These are phyloP conservation scores for Leptinotarsa juncta DNA, from an alignment of 2,888 invertebrate genomes.

Conservation along the genomic window DNA sequence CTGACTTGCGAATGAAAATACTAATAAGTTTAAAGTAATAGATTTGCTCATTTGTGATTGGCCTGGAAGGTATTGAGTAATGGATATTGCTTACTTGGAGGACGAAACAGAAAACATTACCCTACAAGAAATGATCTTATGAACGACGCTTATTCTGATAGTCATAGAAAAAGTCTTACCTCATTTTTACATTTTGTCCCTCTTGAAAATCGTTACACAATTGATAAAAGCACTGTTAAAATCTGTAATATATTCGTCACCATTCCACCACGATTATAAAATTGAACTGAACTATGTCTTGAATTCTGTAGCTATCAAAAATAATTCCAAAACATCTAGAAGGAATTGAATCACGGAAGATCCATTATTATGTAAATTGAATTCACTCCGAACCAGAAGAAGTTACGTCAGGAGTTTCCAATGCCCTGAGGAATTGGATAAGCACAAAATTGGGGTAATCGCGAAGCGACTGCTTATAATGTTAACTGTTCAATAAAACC, in stretches of 20 bases:
- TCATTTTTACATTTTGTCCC: too few relatives aligned
- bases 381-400: conserved; percentile 4
- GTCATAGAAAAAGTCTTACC: too few relatives aligned
- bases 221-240: too few relatives aligned
- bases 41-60: too few relatives aligned
- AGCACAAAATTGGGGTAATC: conserved; percentile 17
- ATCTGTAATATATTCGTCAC: neutral
- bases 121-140: too few relatives aligned
- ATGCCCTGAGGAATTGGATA: conserved; percentile 21
- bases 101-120: too few relatives aligned
- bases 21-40: too few relatives aligned
- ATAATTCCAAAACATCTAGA: neutral
- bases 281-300: neutral
- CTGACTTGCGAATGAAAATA: too few relatives aligned
- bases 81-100: too few relatives aligned
- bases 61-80: too few relatives aligned
- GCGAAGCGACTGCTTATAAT: neutral
- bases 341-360: conserved; percentile 2
- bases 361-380: conserved; percentile 22
- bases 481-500: neutral
- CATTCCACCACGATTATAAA: neutral
- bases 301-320: neutral
- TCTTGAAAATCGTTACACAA: too few relatives aligned
- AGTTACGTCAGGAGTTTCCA: conserved; percentile 22
- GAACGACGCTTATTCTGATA: too few relatives aligned